phyloP scores from a whole-genome alignment of 2,113 vertebrate species.

The Kryptolebias marmoratus region DNA sequence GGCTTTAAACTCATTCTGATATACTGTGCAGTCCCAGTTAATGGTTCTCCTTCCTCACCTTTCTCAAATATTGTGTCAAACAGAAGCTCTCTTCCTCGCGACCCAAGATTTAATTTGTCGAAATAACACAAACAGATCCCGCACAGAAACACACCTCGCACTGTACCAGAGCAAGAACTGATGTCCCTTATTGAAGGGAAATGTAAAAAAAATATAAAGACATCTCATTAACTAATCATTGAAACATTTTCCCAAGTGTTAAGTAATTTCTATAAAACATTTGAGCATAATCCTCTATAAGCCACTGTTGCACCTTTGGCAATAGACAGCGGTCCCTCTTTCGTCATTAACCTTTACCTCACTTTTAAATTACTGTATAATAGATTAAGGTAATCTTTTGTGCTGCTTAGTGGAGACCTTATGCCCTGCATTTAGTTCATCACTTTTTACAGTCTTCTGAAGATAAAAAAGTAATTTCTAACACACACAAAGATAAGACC shows the following conservation, averaged over 20 bases:
- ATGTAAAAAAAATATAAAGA: not conserved
- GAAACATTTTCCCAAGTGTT: slow-evolving; percentile 33
- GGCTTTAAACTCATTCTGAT: not conserved
- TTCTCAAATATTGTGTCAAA: not conserved
- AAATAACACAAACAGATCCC: not conserved
- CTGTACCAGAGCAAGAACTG: not conserved
- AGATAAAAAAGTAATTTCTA: slow-evolving; percentile 75
- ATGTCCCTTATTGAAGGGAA: not conserved
- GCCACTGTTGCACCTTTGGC: slow-evolving; percentile 57
- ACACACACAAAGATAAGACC: slow-evolving; percentile 64
- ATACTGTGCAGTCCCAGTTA: not conserved
- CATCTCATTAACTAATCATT: slow-evolving; percentile 36
- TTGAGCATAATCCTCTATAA: slow-evolving; percentile 54
- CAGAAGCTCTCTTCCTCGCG: not conserved
- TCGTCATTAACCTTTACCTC: slow-evolving; percentile 81
- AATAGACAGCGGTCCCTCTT: slow-evolving; percentile 59
- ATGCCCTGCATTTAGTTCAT: slow-evolving; percentile 74
- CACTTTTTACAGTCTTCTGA: slow-evolving; percentile 56
- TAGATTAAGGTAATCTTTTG: slow-evolving; percentile 70
- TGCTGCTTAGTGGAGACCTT: slow-evolving; percentile 71
- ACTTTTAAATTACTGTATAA: slow-evolving; percentile 77
- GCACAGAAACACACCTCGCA: not conserved
- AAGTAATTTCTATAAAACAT: slow-evolving; percentile 54
- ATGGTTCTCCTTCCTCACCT: not conserved
- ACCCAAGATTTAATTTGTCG: not conserved